Conservation (phyloP, 2,888 invertebrate species). For the Spisula subtruncata region DNA sequence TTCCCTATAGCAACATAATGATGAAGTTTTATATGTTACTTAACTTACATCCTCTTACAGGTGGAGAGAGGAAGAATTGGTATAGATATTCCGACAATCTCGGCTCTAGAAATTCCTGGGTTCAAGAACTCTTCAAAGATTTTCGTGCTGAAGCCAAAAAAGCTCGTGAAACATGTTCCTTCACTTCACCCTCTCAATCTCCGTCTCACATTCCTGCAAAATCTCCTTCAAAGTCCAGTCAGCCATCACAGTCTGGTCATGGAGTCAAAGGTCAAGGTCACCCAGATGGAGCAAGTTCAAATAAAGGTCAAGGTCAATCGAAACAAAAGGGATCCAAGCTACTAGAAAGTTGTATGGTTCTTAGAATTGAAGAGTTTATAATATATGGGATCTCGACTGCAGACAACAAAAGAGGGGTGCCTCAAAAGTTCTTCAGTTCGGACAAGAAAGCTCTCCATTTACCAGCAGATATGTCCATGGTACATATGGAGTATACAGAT, state of each 20-base stretch:
- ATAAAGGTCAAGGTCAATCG: constrained; percentile 55
- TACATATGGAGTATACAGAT: constrained; percentile 98
- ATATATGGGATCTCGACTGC: constrained; percentile 94
- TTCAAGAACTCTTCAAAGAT: constrained; percentile 93
- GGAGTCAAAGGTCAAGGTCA: constrained; percentile 56
- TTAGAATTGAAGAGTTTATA: constrained; percentile 96
- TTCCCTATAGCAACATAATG: too few species aligned
- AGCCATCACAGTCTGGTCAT: constrained; percentile 8
- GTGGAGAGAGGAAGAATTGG: constrained; percentile 96
- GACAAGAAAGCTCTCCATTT: constrained; percentile 92
- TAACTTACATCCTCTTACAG: constrained; percentile 80
- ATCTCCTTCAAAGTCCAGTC: constrained; percentile 26
- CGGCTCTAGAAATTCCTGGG: constrained; percentile 92
- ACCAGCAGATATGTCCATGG: constrained; percentile 95
- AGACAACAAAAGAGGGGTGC: constrained; percentile 89
- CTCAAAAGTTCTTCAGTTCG: constrained; percentile 92
- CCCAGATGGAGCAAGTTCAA: constrained; percentile 46
- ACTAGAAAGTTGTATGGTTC: constrained; percentile 96
- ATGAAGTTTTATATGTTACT: too few species aligned
- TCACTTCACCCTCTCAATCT: constrained; percentile 75
- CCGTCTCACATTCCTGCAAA: constrained; percentile 65
- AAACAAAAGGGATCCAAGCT: constrained; percentile 88
- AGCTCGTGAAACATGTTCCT: constrained; percentile 76
- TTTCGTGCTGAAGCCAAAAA: constrained; percentile 93
- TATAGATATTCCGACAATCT: constrained; percentile 92